A percentile compares a stretch with the other conserved stretches of the same genome.
Evolutionary conservation across 2,113 vertebrate genomes (phyloP).

Genomic region (Serilophus lunatus): DNA sequence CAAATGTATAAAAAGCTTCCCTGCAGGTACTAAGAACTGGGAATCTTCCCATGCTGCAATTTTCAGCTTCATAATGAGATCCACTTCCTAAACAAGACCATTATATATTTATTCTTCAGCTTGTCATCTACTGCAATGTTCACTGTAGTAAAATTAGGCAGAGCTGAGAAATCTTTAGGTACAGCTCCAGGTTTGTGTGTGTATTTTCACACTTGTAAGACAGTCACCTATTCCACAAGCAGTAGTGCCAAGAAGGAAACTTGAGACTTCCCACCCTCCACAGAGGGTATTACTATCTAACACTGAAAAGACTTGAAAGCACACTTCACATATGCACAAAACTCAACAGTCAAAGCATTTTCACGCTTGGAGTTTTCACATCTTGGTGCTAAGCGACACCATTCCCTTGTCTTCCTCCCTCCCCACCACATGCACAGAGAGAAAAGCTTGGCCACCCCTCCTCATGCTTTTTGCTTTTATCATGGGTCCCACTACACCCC

Average conservation of each 20-base stretch:
- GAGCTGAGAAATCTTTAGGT: conserved; percentile 10
- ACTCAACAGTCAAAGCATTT: neutral
- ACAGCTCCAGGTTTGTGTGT: neutral
- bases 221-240: neutral
- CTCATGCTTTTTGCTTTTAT: neutral
- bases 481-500: neutral
- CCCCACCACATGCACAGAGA: neutral
- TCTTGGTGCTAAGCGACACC: neutral
- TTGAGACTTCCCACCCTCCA: neutral
- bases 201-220: neutral
- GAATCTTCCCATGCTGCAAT: neutral
- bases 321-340: neutral
- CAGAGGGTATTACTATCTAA: neutral
- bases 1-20: neutral
- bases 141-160: conserved; percentile 31
- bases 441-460: neutral
- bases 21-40: neutral
- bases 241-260: neutral
- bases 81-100: neutral
- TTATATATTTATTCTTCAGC: neutral
- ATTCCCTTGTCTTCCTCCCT: neutral
- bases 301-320: neutral
- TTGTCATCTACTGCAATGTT: neutral
- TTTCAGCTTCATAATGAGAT: neutral
- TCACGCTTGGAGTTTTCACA: neutral